These are phyloP conservation scores for Notoglanidium macrostoma DNA, from an alignment of 2,797 vertebrate species.

Conservation along the genomic window DNA sequence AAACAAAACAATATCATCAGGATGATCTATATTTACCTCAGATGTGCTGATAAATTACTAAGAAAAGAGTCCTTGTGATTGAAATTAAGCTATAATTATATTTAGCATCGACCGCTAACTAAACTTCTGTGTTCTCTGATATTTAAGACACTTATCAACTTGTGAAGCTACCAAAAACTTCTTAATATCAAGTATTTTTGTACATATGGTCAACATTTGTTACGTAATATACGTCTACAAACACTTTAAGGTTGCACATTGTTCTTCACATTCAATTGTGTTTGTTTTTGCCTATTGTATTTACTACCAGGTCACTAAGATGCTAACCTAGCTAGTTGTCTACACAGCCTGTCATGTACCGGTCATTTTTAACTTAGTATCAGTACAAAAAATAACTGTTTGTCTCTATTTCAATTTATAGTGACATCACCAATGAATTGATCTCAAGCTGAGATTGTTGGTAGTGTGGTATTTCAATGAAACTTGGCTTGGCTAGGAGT, in stretches of 20 bases:
- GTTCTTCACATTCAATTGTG: background rate
- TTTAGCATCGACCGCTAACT: background rate
- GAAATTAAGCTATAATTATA: background rate
- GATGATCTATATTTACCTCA: background rate
- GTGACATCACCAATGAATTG: background rate
- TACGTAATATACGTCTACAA: too few species aligned
- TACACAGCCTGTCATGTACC: background rate
- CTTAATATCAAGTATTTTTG: too few species aligned
- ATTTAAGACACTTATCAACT: background rate
- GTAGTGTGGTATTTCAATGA: background rate
- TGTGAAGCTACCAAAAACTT: background rate
- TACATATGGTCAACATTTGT: background rate
- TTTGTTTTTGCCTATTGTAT: background rate
- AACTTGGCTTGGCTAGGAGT: background rate
- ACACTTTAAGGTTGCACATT: background rate
- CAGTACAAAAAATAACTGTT: background rate
- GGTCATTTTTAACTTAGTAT: background rate
- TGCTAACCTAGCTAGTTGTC: background rate
- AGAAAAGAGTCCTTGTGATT: background rate
- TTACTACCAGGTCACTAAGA: background rate
- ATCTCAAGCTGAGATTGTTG: background rate
- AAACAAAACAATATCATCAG: background rate
- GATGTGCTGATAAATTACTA: background rate
- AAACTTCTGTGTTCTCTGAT: background rate
- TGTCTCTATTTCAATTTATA: background rate